Percentiles rank a stretch among this genome's conserved stretches.
Evolutionary conservation across 2,888 invertebrate species (phyloP).

Genomic region (Elgonia sp.): DNA sequence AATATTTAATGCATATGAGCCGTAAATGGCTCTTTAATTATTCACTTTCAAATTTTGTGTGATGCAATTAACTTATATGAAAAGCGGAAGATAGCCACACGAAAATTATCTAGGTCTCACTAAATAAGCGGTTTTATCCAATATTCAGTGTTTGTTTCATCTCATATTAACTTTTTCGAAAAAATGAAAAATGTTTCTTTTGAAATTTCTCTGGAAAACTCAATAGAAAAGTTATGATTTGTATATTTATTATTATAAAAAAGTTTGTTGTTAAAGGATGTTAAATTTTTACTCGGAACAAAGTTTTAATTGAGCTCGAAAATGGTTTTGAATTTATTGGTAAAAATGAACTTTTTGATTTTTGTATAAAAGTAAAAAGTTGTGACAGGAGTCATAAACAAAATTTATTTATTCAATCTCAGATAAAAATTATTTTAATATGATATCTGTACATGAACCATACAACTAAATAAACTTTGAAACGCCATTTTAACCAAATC

Average conservation of each 20-base stretch:
- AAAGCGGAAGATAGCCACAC: neutral
- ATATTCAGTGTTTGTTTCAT: neutral
- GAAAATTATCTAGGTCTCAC: neutral
- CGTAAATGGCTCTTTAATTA: neutral
- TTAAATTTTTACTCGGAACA: no score
- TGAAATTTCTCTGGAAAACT: no score
- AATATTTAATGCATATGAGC: no score
- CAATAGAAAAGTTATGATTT: no score
- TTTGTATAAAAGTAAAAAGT: neutral
- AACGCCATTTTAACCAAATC: slow-evolving; percentile 48
- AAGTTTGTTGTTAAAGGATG: no score
- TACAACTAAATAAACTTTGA: slow-evolving; percentile 48
- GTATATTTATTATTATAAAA: no score
- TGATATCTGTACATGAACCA: slow-evolving; percentile 33
- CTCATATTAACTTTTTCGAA: neutral
- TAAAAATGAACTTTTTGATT: neutral
- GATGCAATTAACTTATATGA: slow-evolving; percentile 8
- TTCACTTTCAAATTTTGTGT: neutral
- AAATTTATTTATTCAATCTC: slow-evolving; percentile 11
- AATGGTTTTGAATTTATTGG: no score
- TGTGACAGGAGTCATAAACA: no score
- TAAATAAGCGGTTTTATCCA: neutral
- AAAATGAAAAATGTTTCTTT: neutral
- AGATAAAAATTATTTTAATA: slow-evolving; percentile 25
- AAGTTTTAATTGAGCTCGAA: no score